phyloP scores from a whole-genome alignment of 2,797 vertebrate genomes.

The Tinamus major region DNA sequence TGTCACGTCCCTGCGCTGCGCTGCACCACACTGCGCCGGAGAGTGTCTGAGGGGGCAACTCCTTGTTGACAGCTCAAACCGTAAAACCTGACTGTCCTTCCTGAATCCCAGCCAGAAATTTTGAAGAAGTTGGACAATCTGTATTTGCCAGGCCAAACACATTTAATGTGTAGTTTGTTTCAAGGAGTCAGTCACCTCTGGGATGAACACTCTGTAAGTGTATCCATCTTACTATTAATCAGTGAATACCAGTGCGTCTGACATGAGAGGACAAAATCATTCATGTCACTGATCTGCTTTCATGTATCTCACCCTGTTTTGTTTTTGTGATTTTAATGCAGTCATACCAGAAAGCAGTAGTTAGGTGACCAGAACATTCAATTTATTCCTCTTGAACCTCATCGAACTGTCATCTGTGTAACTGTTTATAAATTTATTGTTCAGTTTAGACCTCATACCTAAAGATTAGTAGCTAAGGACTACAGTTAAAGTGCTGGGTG shows the following conservation, averaged over 20 bases:
- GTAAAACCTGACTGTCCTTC: neutral
- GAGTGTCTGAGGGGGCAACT: neutral
- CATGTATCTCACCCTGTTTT: accelerated
- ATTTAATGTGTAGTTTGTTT: neutral
- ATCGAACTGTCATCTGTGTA: neutral
- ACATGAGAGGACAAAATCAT: neutral
- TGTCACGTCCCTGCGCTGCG: accelerated
- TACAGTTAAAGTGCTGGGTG: neutral
- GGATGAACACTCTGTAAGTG: accelerated
- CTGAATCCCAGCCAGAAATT: accelerated
- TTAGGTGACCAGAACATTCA: neutral
- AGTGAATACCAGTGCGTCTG: neutral
- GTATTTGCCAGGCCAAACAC: neutral
- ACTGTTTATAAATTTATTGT: neutral
- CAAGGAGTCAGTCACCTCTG: neutral
- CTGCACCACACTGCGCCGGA: accelerated
- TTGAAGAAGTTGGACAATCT: accelerated
- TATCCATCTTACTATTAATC: accelerated
- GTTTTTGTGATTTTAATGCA: neutral
- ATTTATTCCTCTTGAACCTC: neutral
- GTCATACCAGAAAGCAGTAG: neutral
- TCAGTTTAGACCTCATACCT: neutral
- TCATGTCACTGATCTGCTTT: neutral
- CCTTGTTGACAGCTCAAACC: neutral
- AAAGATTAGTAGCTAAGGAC: neutral